These are phyloP conservation scores for Phalanger gymnotis DNA, from an alignment of 2,797 vertebrate genomes.

Conservation along the genomic window DNA sequence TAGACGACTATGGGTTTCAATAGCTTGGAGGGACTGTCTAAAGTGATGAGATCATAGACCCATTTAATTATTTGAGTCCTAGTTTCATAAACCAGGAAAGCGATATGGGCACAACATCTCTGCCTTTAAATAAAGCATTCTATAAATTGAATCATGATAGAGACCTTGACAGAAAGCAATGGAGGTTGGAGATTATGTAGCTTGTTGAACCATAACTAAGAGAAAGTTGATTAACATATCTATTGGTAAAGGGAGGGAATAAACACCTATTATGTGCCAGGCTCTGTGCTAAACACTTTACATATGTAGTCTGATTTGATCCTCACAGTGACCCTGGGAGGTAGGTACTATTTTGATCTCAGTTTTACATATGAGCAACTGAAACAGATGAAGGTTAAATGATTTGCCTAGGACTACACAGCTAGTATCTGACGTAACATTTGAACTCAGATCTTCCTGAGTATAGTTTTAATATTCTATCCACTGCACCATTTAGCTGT, in stretches of 20 bases:
- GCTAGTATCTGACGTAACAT: not conserved
- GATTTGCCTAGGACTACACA: not conserved
- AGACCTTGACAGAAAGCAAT: not conserved
- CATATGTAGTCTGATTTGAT: not conserved
- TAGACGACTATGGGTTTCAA: not conserved
- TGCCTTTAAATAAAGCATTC: not conserved
- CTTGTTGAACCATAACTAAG: not conserved
- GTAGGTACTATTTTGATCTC: not conserved
- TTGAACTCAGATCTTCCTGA: not conserved
- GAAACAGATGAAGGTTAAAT: not conserved
- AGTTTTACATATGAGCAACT: not conserved
- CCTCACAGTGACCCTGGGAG: not conserved
- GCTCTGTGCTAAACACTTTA: not conserved
- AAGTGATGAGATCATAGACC: not conserved
- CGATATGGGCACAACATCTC: not conserved
- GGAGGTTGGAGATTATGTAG: not conserved
- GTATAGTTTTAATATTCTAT: not conserved
- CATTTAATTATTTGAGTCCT: not conserved
- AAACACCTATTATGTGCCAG: not conserved
- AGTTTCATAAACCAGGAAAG: not conserved
- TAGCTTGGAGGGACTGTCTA: not conserved
- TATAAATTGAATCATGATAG: not conserved
- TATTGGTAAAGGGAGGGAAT: not conserved
- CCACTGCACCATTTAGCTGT: not conserved
- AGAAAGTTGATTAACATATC: not conserved